phyloP scores from a whole-genome alignment of 2,888 invertebrate genomes.

The Meiosimyza platycephala region DNA sequence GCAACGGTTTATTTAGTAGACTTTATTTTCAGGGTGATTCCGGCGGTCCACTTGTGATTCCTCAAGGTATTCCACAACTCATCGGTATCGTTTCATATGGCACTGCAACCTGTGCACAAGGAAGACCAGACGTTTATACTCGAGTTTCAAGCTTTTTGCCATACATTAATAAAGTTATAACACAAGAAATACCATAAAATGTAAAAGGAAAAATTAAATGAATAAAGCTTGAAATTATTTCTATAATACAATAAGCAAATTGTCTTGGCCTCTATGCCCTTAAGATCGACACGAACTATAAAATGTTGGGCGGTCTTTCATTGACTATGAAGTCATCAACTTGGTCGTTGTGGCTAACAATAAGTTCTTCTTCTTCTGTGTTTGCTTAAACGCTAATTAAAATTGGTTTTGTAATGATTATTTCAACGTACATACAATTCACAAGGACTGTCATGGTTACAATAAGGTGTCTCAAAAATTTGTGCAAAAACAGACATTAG shows the following conservation, averaged over 20 bases:
- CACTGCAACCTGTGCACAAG: conserved; percentile 57
- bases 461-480: too few relatives aligned
- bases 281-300: conserved; percentile 10
- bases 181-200: conserved; percentile 48
- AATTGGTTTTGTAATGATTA: conserved; percentile 19
- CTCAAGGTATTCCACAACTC: conserved; percentile 49
- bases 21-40: conserved; percentile 61
- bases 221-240: conserved; percentile 49
- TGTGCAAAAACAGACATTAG: too few relatives aligned
- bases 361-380: conserved; percentile 3
- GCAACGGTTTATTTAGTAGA: neutral
- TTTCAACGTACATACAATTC: too few relatives aligned
- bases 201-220: conserved; percentile 43
- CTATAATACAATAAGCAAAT: conserved; percentile 14
- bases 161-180: conserved; percentile 58
- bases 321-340: conserved; percentile 14
- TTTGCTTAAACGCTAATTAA: conserved; percentile 53
- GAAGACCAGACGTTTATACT: conserved; percentile 64
- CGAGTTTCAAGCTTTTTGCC: conserved; percentile 62
- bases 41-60: conserved; percentile 63
- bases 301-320: conserved; percentile 28
- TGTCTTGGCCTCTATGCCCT: neutral
- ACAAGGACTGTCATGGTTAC: too few relatives aligned
- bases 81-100: conserved; percentile 66
- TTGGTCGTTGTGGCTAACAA: neutral